A percentile compares a stretch with the other conserved stretches of the same genome.
Evolutionary conservation across 2,888 invertebrate species (phyloP).

Genomic region (Coleophora flavipennella): DNA sequence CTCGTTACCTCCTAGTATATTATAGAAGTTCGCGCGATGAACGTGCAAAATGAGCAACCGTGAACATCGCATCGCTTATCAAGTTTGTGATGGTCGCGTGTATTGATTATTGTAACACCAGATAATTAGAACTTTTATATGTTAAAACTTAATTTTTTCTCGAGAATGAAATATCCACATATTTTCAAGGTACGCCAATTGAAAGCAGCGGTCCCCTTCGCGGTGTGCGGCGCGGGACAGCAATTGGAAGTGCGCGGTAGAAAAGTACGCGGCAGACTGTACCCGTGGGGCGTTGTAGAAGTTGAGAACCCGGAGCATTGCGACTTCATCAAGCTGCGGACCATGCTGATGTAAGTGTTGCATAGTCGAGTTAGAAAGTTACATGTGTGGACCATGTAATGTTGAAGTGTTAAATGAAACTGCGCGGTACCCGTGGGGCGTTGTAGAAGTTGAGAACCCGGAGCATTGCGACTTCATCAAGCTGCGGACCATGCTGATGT

Average conservation of each 20-base stretch:
- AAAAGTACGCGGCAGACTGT: slow-evolving; percentile 93
- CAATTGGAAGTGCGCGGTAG: slow-evolving; percentile 94
- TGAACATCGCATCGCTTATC: too few relatives aligned
- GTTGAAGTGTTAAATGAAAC: neutral
- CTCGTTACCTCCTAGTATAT: too few relatives aligned
- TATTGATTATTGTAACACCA: too few relatives aligned
- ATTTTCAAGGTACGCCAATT: slow-evolving; percentile 81
- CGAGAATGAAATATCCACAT: too few relatives aligned
- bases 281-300: slow-evolving; percentile 99
- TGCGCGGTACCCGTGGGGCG: slow-evolving; percentile 99
- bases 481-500: slow-evolving; percentile 96
- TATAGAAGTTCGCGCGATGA: too few relatives aligned
- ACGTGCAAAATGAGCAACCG: too few relatives aligned
- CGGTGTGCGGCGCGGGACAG: slow-evolving; percentile 97
- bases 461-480: slow-evolving; percentile 99
- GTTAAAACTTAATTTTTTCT: too few relatives aligned
- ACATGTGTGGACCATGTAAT: too few relatives aligned
- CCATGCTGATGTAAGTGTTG: slow-evolving; percentile 89
- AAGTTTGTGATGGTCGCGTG: too few relatives aligned
- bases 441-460: slow-evolving; percentile 98
- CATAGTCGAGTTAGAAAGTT: neutral
- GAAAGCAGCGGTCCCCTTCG: slow-evolving; percentile 96
- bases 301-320: slow-evolving; percentile 99
- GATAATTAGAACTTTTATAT: too few relatives aligned
- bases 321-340: slow-evolving; percentile 96